phyloP scores from a whole-genome alignment of 2,113 vertebrate species.

The Talpa occidentalis region DNA sequence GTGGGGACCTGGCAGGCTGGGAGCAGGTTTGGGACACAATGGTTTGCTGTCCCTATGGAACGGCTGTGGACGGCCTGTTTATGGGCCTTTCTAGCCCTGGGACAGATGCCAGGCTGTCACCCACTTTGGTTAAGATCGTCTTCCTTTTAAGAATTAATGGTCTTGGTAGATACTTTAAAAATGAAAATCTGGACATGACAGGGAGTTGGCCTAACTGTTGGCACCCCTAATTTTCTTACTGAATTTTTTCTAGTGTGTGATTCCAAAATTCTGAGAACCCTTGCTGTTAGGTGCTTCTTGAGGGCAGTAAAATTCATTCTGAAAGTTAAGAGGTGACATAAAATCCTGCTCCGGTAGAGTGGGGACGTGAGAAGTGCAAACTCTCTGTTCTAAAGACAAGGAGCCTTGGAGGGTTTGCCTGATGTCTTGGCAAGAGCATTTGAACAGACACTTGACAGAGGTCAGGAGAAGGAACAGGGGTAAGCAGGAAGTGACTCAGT shows the following conservation, averaged over 20 bases:
- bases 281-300: background rate
- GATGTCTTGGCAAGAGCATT: background rate
- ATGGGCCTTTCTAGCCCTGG: background rate
- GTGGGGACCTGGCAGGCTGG: background rate
- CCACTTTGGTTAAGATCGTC: background rate
- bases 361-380: background rate
- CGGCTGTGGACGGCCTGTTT: rapidly evolving
- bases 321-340: background rate
- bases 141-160: background rate
- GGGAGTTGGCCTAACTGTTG: background rate
- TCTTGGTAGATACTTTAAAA: background rate
- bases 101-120: background rate
- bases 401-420: background rate
- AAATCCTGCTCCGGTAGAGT: background rate
- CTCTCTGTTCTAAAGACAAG: slow-evolving; percentile 18
- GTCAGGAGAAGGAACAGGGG: background rate
- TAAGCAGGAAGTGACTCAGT: background rate
- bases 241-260: background rate
- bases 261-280: background rate
- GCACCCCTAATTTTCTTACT: background rate
- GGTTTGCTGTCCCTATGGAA: rapidly evolving
- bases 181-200: background rate
- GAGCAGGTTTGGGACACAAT: background rate
- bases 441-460: slow-evolving; percentile 19
- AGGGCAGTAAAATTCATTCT: background rate